Evolutionary conservation across 2,888 invertebrate genomes (phyloP), one percentile per base, ranked within the genome.

Genomic region (Tetanocera ferruginea): DNA sequence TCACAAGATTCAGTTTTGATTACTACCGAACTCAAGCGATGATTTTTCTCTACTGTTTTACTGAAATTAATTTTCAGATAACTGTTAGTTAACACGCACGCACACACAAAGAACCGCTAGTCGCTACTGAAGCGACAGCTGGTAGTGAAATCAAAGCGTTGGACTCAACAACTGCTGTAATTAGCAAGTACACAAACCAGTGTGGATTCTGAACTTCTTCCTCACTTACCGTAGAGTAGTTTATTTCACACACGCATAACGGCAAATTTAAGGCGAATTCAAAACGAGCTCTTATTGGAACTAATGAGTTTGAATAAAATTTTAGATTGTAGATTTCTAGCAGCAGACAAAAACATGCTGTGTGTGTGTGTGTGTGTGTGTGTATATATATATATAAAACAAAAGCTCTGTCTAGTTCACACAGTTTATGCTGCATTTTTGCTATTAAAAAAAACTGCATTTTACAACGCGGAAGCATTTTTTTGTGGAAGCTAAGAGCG

Each of bases 401-500:
- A 25, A 23, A 57, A 3, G 4, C 9, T 23, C 9, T 19, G 57
- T 3, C 19, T 25, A 17, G 17, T 9, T 55, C n/a, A 1, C 2
- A 55, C 17, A 55, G n/a, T 55, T 55, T 1, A 5, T 17, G 23
- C 5, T 57, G 57, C 23, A 57, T 23, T 57, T 57, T 9, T 23
- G 19, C 17, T 57, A 19, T 57, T 57, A 6, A 19, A 19, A 19
- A 6, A 19, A 25, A 23, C 25, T n/a, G 23, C 23, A 23, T 14
- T 25, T 28, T 25, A 23, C 14, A 23, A 28, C 25, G 57, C 25
- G 9, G 25, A 25, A 11, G 25, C 11, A 28, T 23, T 5, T 19
- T n/a, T 14, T 3, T 67, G 67, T 67, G 37, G 67, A 67, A 37
- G 31, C 23, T 34, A 43, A 67, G 43, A 37, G 67, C 67, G 19